Percentiles rank a stretch among this genome's conserved stretches.
Conservation (phyloP, 2,113 vertebrate genomes). For the Lycocorax pyrrhopterus region DNA sequence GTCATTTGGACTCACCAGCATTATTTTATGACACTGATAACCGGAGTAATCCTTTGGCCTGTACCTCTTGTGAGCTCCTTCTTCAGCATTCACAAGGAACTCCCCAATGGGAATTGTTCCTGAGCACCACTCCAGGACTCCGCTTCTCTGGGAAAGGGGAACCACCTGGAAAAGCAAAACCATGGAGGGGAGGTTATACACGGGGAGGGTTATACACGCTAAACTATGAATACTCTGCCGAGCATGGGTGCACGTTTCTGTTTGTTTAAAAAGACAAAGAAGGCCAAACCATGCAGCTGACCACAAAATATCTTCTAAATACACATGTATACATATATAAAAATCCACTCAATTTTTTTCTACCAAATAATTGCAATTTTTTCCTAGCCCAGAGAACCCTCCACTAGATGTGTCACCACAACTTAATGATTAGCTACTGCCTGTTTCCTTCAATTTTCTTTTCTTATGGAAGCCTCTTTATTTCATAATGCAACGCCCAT, state of each 20-base stretch:
- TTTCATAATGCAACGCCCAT: background rate
- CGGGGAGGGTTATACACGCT: background rate
- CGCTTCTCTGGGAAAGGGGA: conserved; percentile 93
- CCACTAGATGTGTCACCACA: background rate
- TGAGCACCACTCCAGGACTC: conserved; percentile 94
- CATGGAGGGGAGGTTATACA: background rate
- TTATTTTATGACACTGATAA: conserved; percentile 78
- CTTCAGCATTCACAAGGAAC: conserved; percentile 81
- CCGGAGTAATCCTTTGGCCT: conserved; percentile 80
- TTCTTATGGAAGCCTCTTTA: background rate
- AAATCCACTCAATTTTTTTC: background rate
- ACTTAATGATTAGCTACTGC: background rate
- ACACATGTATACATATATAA: rapidly evolving
- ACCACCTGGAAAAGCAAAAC: conserved; percentile 80
- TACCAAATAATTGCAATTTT: background rate
- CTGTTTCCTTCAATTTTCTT: background rate
- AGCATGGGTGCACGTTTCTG: background rate
- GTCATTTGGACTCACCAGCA: conserved; percentile 78
- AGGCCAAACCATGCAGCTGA: background rate
- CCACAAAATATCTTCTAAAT: background rate
- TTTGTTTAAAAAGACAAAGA: background rate
- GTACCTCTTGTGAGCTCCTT: conserved; percentile 90
- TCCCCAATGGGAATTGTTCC: conserved; percentile 92
- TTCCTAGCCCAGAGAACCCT: background rate
- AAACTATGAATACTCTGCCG: background rate